phyloP scores from a whole-genome alignment of 2,888 invertebrate species.

The Drosophila affinis region DNA sequence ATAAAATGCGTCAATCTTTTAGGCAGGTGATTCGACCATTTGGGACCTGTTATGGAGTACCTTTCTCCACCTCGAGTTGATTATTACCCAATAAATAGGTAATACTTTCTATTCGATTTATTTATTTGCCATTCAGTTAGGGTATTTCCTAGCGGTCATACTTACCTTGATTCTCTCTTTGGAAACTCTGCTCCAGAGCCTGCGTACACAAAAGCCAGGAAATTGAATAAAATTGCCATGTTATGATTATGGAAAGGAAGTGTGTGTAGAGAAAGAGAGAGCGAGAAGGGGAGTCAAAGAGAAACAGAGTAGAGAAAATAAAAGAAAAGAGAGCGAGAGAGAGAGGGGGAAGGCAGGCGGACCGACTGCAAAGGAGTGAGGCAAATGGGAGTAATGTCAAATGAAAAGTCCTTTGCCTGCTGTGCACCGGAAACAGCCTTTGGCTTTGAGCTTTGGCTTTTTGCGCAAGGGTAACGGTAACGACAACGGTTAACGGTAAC shows the following conservation, averaged over 20 bases:
- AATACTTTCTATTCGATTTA: no score
- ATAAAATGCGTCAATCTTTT: no score
- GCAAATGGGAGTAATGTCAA: slow-evolving; percentile 6
- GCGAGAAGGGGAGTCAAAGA: background rate
- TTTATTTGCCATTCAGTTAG: background rate
- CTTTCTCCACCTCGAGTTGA: no score
- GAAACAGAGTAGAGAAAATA: background rate
- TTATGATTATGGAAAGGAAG: slow-evolving; percentile 70
- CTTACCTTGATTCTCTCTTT: slow-evolving; percentile 6
- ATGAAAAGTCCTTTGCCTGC: slow-evolving; percentile 5
- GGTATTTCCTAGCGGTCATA: background rate
- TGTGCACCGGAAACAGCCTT: slow-evolving; percentile 1
- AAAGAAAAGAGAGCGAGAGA: background rate
- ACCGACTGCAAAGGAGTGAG: slow-evolving; percentile 20
- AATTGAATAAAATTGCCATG: slow-evolving; percentile 75
- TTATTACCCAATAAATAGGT: no score
- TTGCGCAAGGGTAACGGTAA: background rate
- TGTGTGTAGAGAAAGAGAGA: slow-evolving; percentile 22
- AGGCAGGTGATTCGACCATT: no score
- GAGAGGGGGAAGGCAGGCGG: no score
- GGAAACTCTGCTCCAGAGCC: slow-evolving; percentile 1
- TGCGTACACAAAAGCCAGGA: slow-evolving; percentile 67
- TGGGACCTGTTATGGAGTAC: no score
- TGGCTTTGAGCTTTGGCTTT: background rate
- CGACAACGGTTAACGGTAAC: background rate